These are phyloP conservation scores for Metopia argyrocephala DNA, from an alignment of 2,888 invertebrate genomes.

Conservation along the genomic window DNA sequence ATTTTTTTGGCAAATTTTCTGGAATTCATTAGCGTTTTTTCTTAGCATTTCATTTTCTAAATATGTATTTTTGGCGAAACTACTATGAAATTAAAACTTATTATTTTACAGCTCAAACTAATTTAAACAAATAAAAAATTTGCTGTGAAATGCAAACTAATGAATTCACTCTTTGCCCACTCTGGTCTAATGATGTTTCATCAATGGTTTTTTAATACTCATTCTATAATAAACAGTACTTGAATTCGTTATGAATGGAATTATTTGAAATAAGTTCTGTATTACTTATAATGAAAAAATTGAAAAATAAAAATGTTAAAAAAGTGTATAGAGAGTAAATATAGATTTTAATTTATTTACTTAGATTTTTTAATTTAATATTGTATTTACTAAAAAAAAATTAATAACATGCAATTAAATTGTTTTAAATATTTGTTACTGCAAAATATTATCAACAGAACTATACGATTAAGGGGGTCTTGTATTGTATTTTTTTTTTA, in stretches of 20 bases:
- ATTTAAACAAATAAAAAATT: too few species aligned
- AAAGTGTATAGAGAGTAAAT: neutral
- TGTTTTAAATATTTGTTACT: constrained; percentile 39
- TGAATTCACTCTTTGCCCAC: neutral
- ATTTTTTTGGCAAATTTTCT: too few species aligned
- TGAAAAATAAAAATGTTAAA: too few species aligned
- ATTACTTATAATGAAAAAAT: neutral
- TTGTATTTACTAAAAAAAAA: constrained; percentile 11
- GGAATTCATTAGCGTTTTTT: too few species aligned
- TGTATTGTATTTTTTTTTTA: too few species aligned
- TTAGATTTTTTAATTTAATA: constrained; percentile 9
- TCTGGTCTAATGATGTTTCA: neutral
- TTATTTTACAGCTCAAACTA: too few species aligned
- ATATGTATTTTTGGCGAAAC: too few species aligned
- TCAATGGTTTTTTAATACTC: neutral
- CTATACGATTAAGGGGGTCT: too few species aligned
- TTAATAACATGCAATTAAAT: constrained; percentile 44
- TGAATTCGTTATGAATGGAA: neutral
- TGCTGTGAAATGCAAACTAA: too few species aligned
- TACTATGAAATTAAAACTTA: too few species aligned
- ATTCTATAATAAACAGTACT: neutral
- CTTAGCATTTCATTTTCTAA: too few species aligned
- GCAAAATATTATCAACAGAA: neutral
- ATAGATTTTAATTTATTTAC: constrained; percentile 1
- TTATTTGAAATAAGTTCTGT: neutral